Percentiles rank a stretch among this genome's conserved stretches.
These are phyloP conservation scores for Danio aesculapii DNA, from an alignment of 2,797 vertebrate species.

Conservation along the genomic window DNA sequence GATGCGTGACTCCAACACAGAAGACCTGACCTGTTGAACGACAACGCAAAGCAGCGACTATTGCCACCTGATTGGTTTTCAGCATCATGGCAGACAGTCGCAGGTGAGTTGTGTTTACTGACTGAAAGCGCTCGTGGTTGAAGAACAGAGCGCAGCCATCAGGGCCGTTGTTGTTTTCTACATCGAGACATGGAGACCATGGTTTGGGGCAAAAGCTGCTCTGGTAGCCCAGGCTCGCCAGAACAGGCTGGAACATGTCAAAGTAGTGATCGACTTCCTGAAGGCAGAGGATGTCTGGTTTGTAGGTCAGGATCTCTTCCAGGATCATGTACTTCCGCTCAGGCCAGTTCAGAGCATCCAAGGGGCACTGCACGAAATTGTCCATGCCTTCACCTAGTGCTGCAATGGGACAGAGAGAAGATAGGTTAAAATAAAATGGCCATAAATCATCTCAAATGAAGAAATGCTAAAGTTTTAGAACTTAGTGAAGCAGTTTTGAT, in stretches of 20 bases:
- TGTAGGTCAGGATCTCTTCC: conserved; percentile 92
- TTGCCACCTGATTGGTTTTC: conserved; percentile 96
- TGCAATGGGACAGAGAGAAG: conserved; percentile 64
- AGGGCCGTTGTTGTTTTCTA: conserved; percentile 90
- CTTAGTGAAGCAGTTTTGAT: background rate
- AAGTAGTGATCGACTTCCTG: conserved; percentile 97
- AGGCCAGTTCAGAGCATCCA: conserved; percentile 92
- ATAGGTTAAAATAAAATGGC: background rate
- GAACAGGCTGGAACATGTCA: conserved; percentile 91
- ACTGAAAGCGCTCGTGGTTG: conserved; percentile 83
- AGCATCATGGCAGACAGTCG: conserved; percentile 88
- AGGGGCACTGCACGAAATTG: conserved; percentile 89
- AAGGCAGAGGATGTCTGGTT: conserved; percentile 91
- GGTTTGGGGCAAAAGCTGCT: conserved; percentile 92
- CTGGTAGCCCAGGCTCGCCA: conserved; percentile 90
- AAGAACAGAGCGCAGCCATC: conserved; percentile 95
- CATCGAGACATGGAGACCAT: conserved; percentile 92
- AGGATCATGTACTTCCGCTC: conserved; percentile 95
- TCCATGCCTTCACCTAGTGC: conserved; percentile 96
- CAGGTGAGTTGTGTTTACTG: conserved; percentile 81
- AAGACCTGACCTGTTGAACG: conserved; percentile 74
- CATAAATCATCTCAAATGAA: background rate
- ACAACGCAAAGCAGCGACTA: conserved; percentile 86
- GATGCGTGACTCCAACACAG: conserved; percentile 91
- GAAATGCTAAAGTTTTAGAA: background rate